Base-by-base conservation (phyloP, 2,797 vertebrate genomes). In the Centroberyx gerrardi region DNA sequence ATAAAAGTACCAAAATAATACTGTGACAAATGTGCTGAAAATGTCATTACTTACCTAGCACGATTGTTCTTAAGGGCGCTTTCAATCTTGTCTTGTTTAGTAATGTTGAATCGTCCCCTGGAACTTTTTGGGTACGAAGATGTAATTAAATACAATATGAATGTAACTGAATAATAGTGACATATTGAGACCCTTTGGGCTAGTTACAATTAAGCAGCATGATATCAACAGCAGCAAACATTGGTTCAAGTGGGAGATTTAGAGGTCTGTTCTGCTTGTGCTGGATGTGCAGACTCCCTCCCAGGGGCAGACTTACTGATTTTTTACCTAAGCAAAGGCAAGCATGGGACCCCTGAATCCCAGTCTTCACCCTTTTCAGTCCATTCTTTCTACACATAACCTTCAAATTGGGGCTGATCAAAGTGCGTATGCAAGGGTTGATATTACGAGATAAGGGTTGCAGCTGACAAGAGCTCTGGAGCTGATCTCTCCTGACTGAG, bases 201-300 rank as follows among this genome's bases (percentile, higher is more conserved):
- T 33, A 33, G 33, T 33, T 33, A 33, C 8, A 8, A 51, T 48
- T 62, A 7, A 62, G n/a, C 53, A 56, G 78, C 81, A 72, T 78
- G 80, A 88, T 69, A 82, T 73, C 72, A 66, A 6, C 40, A 28
- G 38, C 7, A 29, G 49, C 62, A 7, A 33, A 33, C 33, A 33
- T 33, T 33, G 33, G 33, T 33, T 33, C 62, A 12, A 6, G 22
- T 62, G 13, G 60, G 67, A 79, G 22, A 22, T 22, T 22, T 22
- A 22, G 22, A 22, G 22, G 22, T 22, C 22, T 79, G 62, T 69
- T 54, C 6, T 58, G 44, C 5, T 66, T 31, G 8, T 5, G 10
- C 42, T 3, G 46, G 14, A 29, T 58, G 42, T 36, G 8, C 18
- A 15, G 49, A 53, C 36, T 53, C 3, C 8, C 27, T 58, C 75